Percentiles rank a stretch among this genome's conserved stretches.
phyloP scores from a whole-genome alignment of 2,113 vertebrate genomes.

The Colius striatus region DNA sequence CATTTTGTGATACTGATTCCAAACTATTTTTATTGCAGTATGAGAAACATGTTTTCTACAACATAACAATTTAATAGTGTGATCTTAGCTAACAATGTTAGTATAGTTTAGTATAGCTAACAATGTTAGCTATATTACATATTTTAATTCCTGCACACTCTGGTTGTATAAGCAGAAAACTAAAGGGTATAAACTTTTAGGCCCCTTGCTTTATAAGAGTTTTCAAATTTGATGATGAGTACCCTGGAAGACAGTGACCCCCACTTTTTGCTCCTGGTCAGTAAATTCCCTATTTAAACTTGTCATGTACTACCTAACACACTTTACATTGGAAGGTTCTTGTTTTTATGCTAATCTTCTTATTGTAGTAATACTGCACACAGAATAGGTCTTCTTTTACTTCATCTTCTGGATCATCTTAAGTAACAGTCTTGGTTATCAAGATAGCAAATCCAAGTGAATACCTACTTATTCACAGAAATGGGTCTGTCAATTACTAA shows the following conservation, averaged over 20 bases:
- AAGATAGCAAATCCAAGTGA: neutral
- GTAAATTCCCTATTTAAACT: neutral
- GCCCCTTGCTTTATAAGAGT: neutral
- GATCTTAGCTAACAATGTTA: neutral
- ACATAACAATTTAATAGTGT: neutral
- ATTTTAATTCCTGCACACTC: neutral
- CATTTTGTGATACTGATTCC: neutral
- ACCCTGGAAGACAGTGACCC: neutral
- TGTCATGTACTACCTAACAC: neutral
- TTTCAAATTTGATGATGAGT: neutral
- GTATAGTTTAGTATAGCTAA: neutral
- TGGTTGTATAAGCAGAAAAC: neutral
- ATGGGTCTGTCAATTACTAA: neutral
- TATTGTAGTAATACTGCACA: neutral
- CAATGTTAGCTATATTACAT: neutral
- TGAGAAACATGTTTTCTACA: neutral
- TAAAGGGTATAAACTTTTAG: neutral
- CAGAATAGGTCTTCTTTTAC: neutral
- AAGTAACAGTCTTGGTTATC: neutral
- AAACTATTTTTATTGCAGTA: neutral
- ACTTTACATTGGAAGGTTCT: neutral
- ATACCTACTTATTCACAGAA: neutral
- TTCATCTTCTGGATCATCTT: neutral
- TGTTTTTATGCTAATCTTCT: neutral
- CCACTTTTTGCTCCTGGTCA: neutral